phyloP scores from a whole-genome alignment of 1,140 invertebrate genomes.

The Platorchestia sp. region DNA sequence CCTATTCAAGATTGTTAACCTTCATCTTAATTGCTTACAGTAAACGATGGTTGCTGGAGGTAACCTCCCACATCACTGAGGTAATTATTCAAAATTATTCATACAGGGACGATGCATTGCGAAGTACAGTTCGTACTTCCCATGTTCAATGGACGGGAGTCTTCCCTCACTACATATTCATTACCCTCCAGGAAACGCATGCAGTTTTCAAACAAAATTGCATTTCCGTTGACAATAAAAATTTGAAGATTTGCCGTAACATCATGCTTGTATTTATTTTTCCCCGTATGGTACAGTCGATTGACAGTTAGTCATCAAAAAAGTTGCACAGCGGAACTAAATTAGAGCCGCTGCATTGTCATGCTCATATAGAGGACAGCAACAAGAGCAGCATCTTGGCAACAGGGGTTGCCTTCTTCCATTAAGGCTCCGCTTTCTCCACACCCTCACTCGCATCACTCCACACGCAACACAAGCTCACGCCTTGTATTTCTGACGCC shows the following conservation, averaged over 20 bases:
- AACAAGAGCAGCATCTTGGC: not conserved
- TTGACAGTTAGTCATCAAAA: too few relatives aligned
- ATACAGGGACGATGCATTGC: not conserved
- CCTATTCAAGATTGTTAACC: not conserved
- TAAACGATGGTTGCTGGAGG: not conserved
- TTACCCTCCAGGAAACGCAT: not conserved
- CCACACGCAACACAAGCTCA: not conserved
- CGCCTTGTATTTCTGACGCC: not conserved
- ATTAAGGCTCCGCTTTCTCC: not conserved
- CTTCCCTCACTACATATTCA: not conserved
- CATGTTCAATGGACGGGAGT: not conserved
- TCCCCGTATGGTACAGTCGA: too few relatives aligned
- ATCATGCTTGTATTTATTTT: too few relatives aligned
- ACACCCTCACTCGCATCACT: not conserved
- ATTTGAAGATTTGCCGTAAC: too few relatives aligned
- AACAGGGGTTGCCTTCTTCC: not conserved
- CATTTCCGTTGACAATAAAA: not conserved
- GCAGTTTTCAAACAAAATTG: not conserved
- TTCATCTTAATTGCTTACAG: not conserved
- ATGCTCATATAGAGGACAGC: too few relatives aligned
- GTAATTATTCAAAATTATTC: slow-evolving; percentile 3
- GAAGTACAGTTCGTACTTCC: not conserved
- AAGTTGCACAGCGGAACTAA: too few relatives aligned
- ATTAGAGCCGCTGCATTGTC: too few relatives aligned
- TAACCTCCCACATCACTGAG: not conserved